Evolutionary conservation across 2,797 vertebrate genomes (phyloP).

Genomic region (Sebastes trivittatus): DNA sequence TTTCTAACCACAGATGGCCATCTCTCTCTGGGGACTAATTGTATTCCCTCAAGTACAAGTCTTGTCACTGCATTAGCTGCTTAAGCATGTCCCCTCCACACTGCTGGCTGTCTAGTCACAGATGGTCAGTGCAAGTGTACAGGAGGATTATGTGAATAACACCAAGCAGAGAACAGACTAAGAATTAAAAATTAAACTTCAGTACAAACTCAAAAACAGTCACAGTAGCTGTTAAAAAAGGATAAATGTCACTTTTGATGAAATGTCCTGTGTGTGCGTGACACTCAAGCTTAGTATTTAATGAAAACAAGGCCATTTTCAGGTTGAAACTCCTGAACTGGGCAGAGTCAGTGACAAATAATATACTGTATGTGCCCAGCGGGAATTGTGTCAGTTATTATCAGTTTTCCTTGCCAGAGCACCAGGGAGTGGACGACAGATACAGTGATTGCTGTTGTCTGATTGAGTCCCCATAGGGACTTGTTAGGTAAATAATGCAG

Average conservation of each 20-base stretch:
- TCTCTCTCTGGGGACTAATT: slow-evolving; percentile 22
- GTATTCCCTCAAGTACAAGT: slow-evolving; percentile 40
- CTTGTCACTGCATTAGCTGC: slow-evolving; percentile 22
- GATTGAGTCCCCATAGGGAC: slow-evolving; percentile 34
- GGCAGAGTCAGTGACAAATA: background rate
- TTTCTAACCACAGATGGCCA: slow-evolving; percentile 45
- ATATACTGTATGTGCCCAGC: background rate
- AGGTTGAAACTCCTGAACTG: background rate
- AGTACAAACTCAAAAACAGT: background rate
- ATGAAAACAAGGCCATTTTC: background rate
- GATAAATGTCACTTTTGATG: background rate
- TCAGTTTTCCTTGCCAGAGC: slow-evolving; percentile 23
- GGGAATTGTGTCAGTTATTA: background rate
- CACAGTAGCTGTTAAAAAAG: background rate
- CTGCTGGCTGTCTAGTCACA: slow-evolving; percentile 30
- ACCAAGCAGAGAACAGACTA: background rate
- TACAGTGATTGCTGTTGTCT: slow-evolving; percentile 58
- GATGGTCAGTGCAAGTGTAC: slow-evolving; percentile 45
- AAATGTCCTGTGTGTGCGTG: background rate
- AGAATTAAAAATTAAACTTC: background rate
- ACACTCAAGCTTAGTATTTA: background rate
- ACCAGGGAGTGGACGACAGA: slow-evolving; percentile 17
- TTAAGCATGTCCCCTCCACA: background rate
- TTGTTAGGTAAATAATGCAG: slow-evolving; percentile 62
- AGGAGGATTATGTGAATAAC: slow-evolving; percentile 19